These are phyloP conservation scores for Drosophila meridiana DNA, from an alignment of 2,888 invertebrate genomes.

Conservation along the genomic window DNA sequence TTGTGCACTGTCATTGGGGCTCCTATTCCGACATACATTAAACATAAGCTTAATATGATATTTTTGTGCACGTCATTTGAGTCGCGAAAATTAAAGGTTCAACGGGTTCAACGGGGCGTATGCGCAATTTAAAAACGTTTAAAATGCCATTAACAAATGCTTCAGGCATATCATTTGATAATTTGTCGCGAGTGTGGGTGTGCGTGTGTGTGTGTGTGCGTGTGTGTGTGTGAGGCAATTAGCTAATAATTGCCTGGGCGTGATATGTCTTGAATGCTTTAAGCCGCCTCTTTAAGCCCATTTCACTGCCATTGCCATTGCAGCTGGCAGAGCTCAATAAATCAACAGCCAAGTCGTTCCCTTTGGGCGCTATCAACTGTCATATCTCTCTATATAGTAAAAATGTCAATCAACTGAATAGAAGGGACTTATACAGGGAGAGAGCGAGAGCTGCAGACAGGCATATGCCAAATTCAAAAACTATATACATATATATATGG, in stretches of 20 bases:
- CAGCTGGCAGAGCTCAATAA: slow-evolving; percentile 46
- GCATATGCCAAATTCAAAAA: slow-evolving; percentile 55
- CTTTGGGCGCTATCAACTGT: slow-evolving; percentile 43
- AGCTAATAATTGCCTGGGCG: slow-evolving; percentile 49
- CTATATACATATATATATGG: slow-evolving; percentile 39
- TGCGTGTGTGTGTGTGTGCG: slow-evolving; percentile 15
- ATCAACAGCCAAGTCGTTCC: slow-evolving; percentile 40
- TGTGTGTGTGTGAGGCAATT: slow-evolving; percentile 41
- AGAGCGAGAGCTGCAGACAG: slow-evolving; percentile 44
- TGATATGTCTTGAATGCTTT: slow-evolving; percentile 28
- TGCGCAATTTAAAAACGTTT: slow-evolving; percentile 77
- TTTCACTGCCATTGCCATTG: neutral
- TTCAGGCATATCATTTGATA: slow-evolving; percentile 56
- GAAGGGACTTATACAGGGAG: slow-evolving; percentile 30
- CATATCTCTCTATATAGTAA: slow-evolving; percentile 62
- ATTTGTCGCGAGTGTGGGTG: slow-evolving; percentile 36
- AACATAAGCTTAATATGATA: slow-evolving; percentile 12
- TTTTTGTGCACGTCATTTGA: slow-evolving; percentile 8
- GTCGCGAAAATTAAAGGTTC: slow-evolving; percentile 43
- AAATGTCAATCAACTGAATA: slow-evolving; percentile 74
- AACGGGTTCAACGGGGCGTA: slow-evolving; percentile 64
- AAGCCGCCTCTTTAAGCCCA: slow-evolving; percentile 16
- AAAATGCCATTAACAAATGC: slow-evolving; percentile 75
- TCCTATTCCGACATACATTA: neutral
- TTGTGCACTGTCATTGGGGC: slow-evolving; percentile 4